Base-by-base conservation (phyloP, 1,140 invertebrate genomes). In the Harpegnathos saltator region DNA sequence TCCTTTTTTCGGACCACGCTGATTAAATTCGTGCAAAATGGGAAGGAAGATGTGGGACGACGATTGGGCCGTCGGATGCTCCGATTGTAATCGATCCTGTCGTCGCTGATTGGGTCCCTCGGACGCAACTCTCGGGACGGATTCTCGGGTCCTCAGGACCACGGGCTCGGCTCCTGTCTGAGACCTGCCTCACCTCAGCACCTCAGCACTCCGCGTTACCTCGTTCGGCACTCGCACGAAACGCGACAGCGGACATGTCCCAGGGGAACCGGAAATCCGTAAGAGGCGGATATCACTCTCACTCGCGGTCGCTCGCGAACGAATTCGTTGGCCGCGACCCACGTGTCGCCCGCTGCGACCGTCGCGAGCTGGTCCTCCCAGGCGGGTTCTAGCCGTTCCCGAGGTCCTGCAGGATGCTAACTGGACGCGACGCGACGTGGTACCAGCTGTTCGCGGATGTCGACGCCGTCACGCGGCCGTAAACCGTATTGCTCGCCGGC, bases 401-500 rank as follows among this genome's bases (percentile, higher is more conserved):
- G 22, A 19, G 33, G 52, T 80, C 38, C 22, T 80, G 9, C 22
- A 58, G 33, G 22, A 71, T 26, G 54, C 54, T 61, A 62, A n/a
- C 72, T 52, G 58, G 66, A 77, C 4, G 3, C 69, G 62, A 72
- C 66, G 73, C 73, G 71, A 83, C 71, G 71, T 81, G 78, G 83
- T 83, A 85, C 86, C 87, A 89, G 87, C 87, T 89, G 87, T 89
- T 85, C 77, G 85, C 72, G 86, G 83, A 85, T 73, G 68, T 59
- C 77, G 83, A 87, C 80, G 85, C 82, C 75, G 87, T 82, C 72
- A 85, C 83, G 86, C 87, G 87, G 75, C 73, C 84, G 77, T 86
- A 89, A 87, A 89, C 87, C 87, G 87, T 89, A 84, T 89, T 89
- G 84, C 87, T 89, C 84, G 86, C 88, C 88, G 88, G 87, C 87